Evolutionary conservation across 2,113 vertebrate genomes (phyloP).

Genomic region (Ciconia boyciana): DNA sequence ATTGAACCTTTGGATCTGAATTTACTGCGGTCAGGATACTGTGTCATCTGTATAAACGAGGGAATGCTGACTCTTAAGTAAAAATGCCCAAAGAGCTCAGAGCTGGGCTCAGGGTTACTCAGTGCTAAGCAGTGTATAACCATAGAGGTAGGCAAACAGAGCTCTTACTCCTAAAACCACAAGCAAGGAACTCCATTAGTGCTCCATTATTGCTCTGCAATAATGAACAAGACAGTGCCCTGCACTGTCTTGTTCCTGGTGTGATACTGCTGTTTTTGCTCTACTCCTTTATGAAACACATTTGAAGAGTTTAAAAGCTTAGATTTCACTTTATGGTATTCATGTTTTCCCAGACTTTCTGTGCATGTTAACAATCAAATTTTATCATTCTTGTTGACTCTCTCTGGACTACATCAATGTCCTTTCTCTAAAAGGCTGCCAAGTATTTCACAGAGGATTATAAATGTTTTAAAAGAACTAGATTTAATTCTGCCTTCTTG

Average conservation of each 20-base stretch:
- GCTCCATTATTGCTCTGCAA: not conserved
- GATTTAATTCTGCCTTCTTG: not conserved
- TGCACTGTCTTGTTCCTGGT: not conserved
- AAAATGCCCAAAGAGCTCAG: not conserved
- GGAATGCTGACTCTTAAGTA: not conserved
- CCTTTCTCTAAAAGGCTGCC: slow-evolving; percentile 1
- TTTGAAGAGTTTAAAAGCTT: slow-evolving; percentile 18
- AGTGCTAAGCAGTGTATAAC: not conserved
- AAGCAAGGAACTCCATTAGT: not conserved
- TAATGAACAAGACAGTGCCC: not conserved
- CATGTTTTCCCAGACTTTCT: not conserved
- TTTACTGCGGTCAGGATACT: not conserved
- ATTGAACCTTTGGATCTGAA: not conserved
- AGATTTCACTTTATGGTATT: not conserved
- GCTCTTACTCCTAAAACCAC: not conserved
- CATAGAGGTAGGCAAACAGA: not conserved
- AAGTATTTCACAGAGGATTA: not conserved
- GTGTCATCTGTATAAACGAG: not conserved
- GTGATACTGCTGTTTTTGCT: not conserved
- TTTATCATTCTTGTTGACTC: slow-evolving; percentile 5
- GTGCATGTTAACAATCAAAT: slow-evolving; percentile 10
- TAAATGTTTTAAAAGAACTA: not conserved
- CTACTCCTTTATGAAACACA: slow-evolving; percentile 22
- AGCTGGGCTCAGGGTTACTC: not conserved
- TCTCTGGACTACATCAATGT: not conserved